phyloP scores from a whole-genome alignment of 2,888 invertebrate genomes.

The Leucophora obtusa region DNA sequence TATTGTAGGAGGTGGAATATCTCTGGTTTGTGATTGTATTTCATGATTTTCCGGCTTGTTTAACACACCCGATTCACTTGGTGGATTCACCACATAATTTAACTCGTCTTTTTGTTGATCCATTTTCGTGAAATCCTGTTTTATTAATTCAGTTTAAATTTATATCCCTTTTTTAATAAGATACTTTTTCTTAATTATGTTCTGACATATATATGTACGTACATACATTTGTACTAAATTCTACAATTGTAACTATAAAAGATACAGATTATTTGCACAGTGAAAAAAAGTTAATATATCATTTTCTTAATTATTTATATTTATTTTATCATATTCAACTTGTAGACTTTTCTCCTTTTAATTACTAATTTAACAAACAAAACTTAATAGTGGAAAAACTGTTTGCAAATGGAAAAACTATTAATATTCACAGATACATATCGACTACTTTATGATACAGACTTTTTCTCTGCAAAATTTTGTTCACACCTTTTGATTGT shows the following conservation, averaged over 20 bases:
- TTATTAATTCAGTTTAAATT: neutral
- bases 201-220: conserved; percentile 27
- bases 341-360: neutral
- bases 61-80: neutral
- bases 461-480: conserved; percentile 55
- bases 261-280: conserved; percentile 40
- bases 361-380: neutral
- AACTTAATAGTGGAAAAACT: conserved; percentile 23
- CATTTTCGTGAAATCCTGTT: conserved; percentile 1
- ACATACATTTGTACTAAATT: conserved; percentile 3
- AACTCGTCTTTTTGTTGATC: conserved; percentile 27
- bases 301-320: neutral
- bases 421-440: conserved; percentile 59
- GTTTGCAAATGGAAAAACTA: conserved; percentile 29
- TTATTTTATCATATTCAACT: neutral
- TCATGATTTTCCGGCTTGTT: neutral
- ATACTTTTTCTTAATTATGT: conserved; percentile 23
- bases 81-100: conserved; percentile 4
- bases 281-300: neutral
- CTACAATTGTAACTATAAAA: conserved; percentile 16
- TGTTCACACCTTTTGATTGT: conserved; percentile 54
- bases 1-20: neutral
- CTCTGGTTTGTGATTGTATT: neutral
- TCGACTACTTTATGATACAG: conserved; percentile 61
- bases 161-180: neutral